Evolutionary conservation across 1,140 invertebrate genomes (phyloP).

Genomic region (Neodiprion pinetum): DNA sequence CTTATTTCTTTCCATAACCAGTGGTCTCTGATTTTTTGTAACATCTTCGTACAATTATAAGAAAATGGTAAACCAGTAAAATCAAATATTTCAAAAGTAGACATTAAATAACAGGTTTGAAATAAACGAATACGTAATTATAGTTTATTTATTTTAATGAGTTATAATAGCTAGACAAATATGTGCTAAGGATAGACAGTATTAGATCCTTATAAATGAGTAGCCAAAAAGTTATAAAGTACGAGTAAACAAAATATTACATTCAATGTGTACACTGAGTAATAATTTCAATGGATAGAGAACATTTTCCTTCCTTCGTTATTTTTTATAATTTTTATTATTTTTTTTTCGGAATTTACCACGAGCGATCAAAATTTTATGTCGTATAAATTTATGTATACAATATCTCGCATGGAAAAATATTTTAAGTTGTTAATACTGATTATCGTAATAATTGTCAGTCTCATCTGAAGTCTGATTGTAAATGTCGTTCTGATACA

Average conservation of each 20-base stretch:
- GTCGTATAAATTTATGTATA: constrained; percentile 44
- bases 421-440: constrained; percentile 55
- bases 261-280: constrained; percentile 17
- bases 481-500: constrained; percentile 25
- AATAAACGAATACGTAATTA: constrained; percentile 21
- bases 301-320: not conserved
- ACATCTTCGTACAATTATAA: not conserved
- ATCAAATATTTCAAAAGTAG: constrained; percentile 20
- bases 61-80: constrained; percentile 18
- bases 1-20: constrained; percentile 18
- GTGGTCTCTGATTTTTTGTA: constrained; percentile 21
- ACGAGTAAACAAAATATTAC: constrained; percentile 30
- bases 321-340: constrained; percentile 17
- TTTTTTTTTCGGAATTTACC: constrained; percentile 16
- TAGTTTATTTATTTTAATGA: constrained; percentile 54
- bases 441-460: constrained; percentile 54
- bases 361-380: constrained; percentile 49
- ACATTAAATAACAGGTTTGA: constrained; percentile 18
- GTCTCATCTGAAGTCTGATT: constrained; percentile 46
- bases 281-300: constrained; percentile 12
- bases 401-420: constrained; percentile 46
- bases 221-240: constrained; percentile 42
- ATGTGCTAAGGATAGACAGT: constrained; percentile 53
- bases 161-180: constrained; percentile 57
- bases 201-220: constrained; percentile 43